Base-by-base conservation (phyloP, 2,888 invertebrate species). In the Sinodicranocentrus sp. region DNA sequence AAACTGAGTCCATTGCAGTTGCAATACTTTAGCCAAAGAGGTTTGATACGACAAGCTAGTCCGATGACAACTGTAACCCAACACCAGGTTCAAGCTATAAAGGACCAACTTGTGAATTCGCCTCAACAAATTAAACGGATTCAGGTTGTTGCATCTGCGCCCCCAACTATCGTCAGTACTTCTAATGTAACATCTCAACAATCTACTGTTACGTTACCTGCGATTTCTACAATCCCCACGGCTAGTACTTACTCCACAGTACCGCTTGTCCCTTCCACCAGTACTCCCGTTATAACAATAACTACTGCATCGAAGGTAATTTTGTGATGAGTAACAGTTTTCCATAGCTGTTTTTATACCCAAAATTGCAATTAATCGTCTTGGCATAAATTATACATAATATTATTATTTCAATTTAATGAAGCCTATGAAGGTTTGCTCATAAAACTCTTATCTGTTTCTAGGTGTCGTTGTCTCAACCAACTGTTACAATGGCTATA, bases 51-150 rank as follows among this genome's bases (percentile, higher is more conserved):
- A 10, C 84, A 76, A 61, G 26, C 82, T 0, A 52, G 80, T 2
- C 48, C 84, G 0, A 76, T 77, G 21, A 33, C 72, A 6, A n/a
- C 68, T n/a, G 44, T 65, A 1, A 48, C 52, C 1, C 87, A 82
- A 71, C 86, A 82, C 39, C 80, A 83, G 57, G 84, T 80, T 21
- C 84, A 86, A 48, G 76, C 84, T 19, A 63, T 72, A n/a, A 72
- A 77, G 19, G 76, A 70, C 8, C 78, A 75, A 26, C 43, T 78
- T 3, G 71, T 79, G 28, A 70, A 70, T 2, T 19, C 63, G 10
- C 70, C 63, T 17, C 70, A 63, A 6, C 82, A 84, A 19, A 52
- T 85, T 1, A 85, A 85, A 21, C 70, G 84, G 17, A 87, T 87
- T 43, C 85, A 86, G 0, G 84, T 87, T 2, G 59, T 85, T 25